Evolutionary conservation across 2,797 vertebrate species (phyloP).

Genomic region (Cryptoblepharus egeriae): DNA sequence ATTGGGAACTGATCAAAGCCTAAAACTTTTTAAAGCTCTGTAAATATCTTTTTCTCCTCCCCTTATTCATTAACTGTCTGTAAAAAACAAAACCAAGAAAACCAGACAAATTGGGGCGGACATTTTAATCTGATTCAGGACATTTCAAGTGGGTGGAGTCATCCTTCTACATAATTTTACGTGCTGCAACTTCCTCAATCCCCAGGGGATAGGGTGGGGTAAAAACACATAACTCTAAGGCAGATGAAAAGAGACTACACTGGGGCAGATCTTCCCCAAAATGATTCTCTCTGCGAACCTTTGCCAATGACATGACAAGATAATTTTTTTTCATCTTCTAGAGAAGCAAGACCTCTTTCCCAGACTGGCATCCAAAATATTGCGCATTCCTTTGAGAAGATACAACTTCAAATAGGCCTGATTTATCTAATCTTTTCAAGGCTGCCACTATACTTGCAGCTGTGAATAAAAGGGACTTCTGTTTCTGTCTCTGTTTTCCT

Average conservation of each 20-base stretch:
- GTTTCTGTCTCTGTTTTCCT: background rate
- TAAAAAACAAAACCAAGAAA: background rate
- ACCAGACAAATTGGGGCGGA: background rate
- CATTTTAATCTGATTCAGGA: background rate
- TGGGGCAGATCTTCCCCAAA: background rate
- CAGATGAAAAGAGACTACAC: background rate
- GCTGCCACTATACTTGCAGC: conserved; percentile 30
- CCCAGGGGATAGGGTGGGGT: background rate
- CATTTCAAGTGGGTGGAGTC: background rate
- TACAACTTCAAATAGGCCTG: conserved; percentile 13
- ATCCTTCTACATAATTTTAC: background rate
- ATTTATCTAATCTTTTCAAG: conserved; percentile 33
- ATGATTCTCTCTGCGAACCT: conserved; percentile 7
- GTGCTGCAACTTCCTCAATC: background rate
- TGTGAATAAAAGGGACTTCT: conserved; percentile 23
- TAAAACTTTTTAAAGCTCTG: background rate
- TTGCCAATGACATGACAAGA: conserved; percentile 13
- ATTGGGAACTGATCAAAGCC: background rate
- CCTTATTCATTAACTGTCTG: background rate
- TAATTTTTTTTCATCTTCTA: background rate
- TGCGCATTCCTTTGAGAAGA: conserved; percentile 19
- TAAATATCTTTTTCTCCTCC: background rate
- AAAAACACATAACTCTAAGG: background rate
- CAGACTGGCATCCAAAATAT: conserved; percentile 35
- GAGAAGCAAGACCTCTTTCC: conserved; percentile 21